Base-by-base conservation (phyloP, 2,797 vertebrate species). In the Typhlichthys subterraneus region DNA sequence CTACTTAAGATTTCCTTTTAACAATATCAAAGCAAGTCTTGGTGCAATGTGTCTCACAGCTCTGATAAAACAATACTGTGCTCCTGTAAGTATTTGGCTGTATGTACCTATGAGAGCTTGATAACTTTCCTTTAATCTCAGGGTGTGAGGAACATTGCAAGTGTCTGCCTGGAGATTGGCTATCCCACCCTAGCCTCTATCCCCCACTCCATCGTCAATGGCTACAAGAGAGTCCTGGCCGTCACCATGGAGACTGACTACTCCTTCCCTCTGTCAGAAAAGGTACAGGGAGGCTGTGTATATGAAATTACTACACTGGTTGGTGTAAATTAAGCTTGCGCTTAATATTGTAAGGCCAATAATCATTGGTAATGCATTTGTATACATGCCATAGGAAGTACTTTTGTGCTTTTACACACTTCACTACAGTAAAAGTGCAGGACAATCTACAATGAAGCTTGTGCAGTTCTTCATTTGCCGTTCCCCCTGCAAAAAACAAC, bases 141-240 rank as follows among this genome's bases (percentile, higher is more conserved):
- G 98, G 97, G 98, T 62, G 97, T 99, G 70, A 95, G 96, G 58
- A 99, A 98, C 2, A 94, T 99, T 5, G 97, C 97, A 75, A 98
- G 97, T 0, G 91, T 99, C 13, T 98, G 96, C 64, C 93, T 99
- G 86, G 93, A 98, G 73, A 99, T 99, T 2, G 97, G 97, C 33
- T 99, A 99, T 84, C 98, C 97, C 0, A 98, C 97, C 59, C 88
- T 99, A 0, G 98, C 98, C 0, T 99, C 98, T 0, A 88, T 99
- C 67, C 96, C 97, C 54, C 98, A 99, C 80, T 93, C 98, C 0
- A 66, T 99, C 79, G 90, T 99, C 91, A 99, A 96, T 2, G 96
- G 96, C 17, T 99, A 98, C 91, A 99, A 99, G 87, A 93, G 93
- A 51, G 95, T 99, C 63, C 88, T 99, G 70, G 96, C 97, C 1